Conservation (phyloP, 1,140 invertebrate genomes). For the Batillaria attramentaria region DNA sequence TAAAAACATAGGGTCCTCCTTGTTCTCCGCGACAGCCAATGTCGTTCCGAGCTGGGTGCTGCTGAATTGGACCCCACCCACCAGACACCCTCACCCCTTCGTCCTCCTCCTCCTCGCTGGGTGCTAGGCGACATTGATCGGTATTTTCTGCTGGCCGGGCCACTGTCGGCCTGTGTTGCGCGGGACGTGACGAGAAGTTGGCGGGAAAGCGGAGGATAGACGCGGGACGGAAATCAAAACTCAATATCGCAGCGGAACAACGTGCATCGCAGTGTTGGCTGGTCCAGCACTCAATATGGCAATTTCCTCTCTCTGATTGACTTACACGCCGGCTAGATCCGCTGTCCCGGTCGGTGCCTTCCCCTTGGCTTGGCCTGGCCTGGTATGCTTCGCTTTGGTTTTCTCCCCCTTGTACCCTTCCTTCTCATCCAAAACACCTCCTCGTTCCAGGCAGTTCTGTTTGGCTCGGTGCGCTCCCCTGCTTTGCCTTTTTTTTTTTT, state of each 20-base stretch:
- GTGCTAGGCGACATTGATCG: not conserved
- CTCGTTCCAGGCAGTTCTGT: no score
- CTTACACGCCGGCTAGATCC: conserved; percentile 29
- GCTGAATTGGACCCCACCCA: not conserved
- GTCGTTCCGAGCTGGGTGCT: not conserved
- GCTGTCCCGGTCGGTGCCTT: not conserved
- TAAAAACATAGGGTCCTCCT: not conserved
- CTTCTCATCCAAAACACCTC: no score
- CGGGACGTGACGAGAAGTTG: conserved; percentile 7
- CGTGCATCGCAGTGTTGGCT: conserved; percentile 13
- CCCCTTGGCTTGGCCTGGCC: not conserved
- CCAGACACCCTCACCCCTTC: not conserved
- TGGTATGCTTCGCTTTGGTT: no score
- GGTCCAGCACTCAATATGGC: conserved; percentile 34
- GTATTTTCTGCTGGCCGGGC: not conserved
- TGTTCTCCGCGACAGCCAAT: not conserved
- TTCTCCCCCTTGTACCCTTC: no score
- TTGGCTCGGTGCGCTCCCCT: no score
- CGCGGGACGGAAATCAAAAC: conserved; percentile 36
- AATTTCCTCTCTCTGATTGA: conserved; percentile 39
- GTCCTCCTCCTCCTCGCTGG: not conserved
- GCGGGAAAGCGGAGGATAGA: conserved; percentile 11
- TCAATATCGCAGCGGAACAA: conserved; percentile 35
- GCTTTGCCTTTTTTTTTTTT: no score
- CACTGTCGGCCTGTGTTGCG: not conserved